Evolutionary conservation across 2,797 vertebrate species (phyloP).

Genomic region (Gadopsis bispinosus): DNA sequence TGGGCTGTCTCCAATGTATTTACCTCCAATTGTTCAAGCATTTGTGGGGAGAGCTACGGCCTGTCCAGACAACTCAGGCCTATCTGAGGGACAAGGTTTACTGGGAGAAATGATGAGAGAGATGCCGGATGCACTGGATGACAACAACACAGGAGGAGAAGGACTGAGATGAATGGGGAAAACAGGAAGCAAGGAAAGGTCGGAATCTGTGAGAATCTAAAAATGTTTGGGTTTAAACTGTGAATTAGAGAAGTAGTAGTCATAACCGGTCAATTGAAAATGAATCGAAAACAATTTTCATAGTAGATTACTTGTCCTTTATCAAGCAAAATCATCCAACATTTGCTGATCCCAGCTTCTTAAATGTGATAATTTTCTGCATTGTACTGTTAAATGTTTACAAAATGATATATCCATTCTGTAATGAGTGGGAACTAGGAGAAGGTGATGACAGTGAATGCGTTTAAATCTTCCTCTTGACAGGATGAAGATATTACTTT

Average conservation of each 20-base stretch:
- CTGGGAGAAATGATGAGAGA: conserved; percentile 43
- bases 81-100: conserved; percentile 65
- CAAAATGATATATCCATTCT: neutral
- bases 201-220: neutral
- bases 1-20: conserved; percentile 87
- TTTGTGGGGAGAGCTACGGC: conserved; percentile 80
- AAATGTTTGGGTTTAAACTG: neutral
- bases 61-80: conserved; percentile 77
- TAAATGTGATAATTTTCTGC: neutral
- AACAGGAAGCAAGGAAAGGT: neutral
- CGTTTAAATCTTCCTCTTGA: neutral
- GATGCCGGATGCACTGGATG: conserved; percentile 24
- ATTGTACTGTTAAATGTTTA: neutral
- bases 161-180: conserved; percentile 19
- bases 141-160: conserved; percentile 14
- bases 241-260: neutral
- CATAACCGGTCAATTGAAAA: neutral
- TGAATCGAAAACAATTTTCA: neutral
- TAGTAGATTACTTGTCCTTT: neutral
- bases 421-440: neutral
- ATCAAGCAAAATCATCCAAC: neutral
- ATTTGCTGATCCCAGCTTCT: neutral
- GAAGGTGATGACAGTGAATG: neutral
- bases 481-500: conserved; percentile 6
- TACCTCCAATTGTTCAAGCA: conserved; percentile 90